Conservation (phyloP, 2,113 vertebrate species). For the Trichomycterus rosablanca region DNA sequence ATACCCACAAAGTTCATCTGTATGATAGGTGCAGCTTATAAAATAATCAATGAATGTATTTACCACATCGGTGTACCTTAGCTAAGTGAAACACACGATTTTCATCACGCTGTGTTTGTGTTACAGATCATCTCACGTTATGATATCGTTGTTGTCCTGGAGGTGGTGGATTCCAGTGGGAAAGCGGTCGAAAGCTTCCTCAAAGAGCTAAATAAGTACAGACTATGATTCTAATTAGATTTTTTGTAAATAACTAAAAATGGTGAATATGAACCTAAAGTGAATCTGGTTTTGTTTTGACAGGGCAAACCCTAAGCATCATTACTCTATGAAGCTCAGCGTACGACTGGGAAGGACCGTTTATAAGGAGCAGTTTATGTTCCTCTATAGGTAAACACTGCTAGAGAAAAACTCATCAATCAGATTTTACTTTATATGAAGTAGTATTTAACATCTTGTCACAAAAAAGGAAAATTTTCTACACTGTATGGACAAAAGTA, state of each 20-base stretch:
- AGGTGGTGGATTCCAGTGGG: conserved; percentile 65
- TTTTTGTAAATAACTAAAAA: too few species aligned
- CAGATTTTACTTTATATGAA: too few species aligned
- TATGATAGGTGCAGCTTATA: too few species aligned
- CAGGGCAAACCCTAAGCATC: conserved; percentile 44
- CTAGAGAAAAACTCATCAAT: not conserved
- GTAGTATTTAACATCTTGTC: too few species aligned
- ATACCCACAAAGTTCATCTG: too few species aligned
- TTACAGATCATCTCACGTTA: conserved; percentile 67
- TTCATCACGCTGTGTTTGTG: too few species aligned
- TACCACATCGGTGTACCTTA: too few species aligned
- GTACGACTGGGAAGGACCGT: conserved; percentile 53
- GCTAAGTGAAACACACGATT: too few species aligned
- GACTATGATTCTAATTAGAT: too few species aligned
- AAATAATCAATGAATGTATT: too few species aligned
- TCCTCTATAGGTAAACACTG: conserved; percentile 63
- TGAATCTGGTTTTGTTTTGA: not conserved
- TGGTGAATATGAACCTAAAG: not conserved
- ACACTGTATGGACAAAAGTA: too few species aligned
- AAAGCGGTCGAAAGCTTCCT: conserved; percentile 50
- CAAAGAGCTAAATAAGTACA: conserved; percentile 62
- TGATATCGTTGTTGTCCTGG: conserved; percentile 70
- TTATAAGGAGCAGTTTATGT: conserved; percentile 75
- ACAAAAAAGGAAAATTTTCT: too few species aligned
- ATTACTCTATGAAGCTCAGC: conserved; percentile 63